A percentile compares a stretch with the other conserved stretches of the same genome.
Evolutionary conservation across 2,797 vertebrate genomes (phyloP).

Genomic region (Miichthys miiuy): DNA sequence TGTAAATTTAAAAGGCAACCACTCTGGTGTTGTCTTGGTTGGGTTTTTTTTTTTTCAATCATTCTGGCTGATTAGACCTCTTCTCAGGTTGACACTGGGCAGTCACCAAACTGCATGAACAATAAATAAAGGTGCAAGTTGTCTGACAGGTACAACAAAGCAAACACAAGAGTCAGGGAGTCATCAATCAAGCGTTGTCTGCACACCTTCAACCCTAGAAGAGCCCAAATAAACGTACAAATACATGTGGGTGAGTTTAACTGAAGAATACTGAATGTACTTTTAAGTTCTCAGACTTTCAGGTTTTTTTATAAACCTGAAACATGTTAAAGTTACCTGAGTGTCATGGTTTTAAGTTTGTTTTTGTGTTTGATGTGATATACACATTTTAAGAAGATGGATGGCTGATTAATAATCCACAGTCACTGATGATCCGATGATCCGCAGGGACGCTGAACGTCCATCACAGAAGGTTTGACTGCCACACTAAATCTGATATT

Average conservation of each 20-base stretch:
- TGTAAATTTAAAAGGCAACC: constrained; percentile 10
- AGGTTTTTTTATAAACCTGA: background rate
- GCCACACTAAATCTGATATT: too few relatives aligned
- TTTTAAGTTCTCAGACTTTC: background rate
- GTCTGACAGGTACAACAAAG: constrained; percentile 25
- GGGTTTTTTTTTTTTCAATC: background rate
- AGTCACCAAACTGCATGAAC: constrained; percentile 14
- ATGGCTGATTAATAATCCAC: too few relatives aligned
- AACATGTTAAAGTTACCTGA: background rate
- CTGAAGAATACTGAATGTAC: background rate
- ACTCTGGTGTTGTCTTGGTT: background rate
- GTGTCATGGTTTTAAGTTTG: too few relatives aligned
- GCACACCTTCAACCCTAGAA: background rate
- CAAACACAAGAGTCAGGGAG: constrained; percentile 3
- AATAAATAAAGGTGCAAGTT: constrained; percentile 16
- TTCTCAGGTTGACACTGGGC: constrained; percentile 20
- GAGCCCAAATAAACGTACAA: constrained; percentile 1
- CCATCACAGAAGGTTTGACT: too few relatives aligned
- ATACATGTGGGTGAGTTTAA: background rate
- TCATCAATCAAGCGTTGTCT: constrained; percentile 18
- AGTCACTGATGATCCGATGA: too few relatives aligned
- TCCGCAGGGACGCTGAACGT: too few relatives aligned
- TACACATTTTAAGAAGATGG: too few relatives aligned
- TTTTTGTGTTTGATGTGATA: too few relatives aligned
- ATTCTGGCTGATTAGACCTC: constrained; percentile 26